Evolutionary conservation across 1,140 invertebrate species (phyloP).

Genomic region (Drosophila persimilis): DNA sequence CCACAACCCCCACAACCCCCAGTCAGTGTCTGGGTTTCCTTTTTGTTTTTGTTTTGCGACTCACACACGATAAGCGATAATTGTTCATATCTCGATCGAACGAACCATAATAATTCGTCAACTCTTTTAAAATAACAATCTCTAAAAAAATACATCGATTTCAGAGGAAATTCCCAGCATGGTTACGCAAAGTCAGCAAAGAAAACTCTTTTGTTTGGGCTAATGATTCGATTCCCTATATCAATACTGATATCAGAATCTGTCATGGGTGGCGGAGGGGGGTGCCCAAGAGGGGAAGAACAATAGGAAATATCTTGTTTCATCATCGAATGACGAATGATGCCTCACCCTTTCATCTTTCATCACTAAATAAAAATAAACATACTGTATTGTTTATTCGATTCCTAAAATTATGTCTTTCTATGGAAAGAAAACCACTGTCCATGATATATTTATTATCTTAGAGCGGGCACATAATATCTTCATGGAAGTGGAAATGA

Average conservation of each 20-base stretch:
- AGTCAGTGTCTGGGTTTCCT: slow-evolving; percentile 7
- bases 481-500: too few relatives aligned
- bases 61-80: slow-evolving; percentile 17
- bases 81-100: not conserved
- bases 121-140: slow-evolving; percentile 36
- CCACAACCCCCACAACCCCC: too few relatives aligned
- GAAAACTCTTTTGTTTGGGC: slow-evolving; percentile 21
- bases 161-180: slow-evolving; percentile 12
- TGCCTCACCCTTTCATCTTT: too few relatives aligned
- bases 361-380: too few relatives aligned
- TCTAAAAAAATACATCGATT: slow-evolving; percentile 11
- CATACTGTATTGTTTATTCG: too few relatives aligned
- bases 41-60: not conserved
- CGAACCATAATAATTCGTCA: slow-evolving; percentile 31
- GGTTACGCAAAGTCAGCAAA: slow-evolving; percentile 15
- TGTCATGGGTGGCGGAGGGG: not conserved
- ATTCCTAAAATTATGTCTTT: too few relatives aligned
- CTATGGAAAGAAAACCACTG: too few relatives aligned
- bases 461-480: too few relatives aligned
- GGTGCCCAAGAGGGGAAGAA: too few relatives aligned
- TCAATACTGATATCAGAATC: slow-evolving; percentile 16
- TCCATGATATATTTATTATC: too few relatives aligned
- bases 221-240: slow-evolving; percentile 6
- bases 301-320: too few relatives aligned
- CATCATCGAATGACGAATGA: too few relatives aligned